Conservation (phyloP, 2,888 invertebrate species). For the Lysandra coridon region DNA sequence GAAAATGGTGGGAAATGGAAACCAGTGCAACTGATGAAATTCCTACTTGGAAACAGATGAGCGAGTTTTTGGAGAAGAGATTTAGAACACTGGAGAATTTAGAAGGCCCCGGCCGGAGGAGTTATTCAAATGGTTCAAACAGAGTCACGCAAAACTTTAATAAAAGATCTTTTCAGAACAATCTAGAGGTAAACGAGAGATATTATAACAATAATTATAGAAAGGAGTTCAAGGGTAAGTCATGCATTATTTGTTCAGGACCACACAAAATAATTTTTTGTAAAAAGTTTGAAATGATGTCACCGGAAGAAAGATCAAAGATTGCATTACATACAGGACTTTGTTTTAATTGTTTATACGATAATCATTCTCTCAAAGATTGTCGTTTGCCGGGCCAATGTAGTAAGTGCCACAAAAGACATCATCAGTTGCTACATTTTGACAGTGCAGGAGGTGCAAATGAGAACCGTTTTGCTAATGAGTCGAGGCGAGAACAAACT, state of each 20-base stretch:
- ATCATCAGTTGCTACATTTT: too few relatives aligned
- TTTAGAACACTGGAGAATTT: conserved; percentile 23
- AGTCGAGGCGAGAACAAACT: too few relatives aligned
- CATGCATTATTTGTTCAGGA: neutral
- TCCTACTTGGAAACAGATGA: too few relatives aligned
- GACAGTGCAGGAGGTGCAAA: too few relatives aligned
- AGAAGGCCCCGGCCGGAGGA: conserved; percentile 30
- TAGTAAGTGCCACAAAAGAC: too few relatives aligned
- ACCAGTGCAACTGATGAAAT: too few relatives aligned
- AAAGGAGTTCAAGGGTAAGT: neutral
- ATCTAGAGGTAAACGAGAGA: conserved; percentile 1
- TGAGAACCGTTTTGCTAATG: too few relatives aligned
- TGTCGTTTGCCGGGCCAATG: too few relatives aligned
- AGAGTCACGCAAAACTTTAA: too few relatives aligned
- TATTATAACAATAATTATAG: neutral
- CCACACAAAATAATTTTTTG: conserved; percentile 12
- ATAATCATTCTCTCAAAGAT: neutral
- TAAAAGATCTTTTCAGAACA: too few relatives aligned
- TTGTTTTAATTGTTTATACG: neutral
- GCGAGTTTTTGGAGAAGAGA: neutral
- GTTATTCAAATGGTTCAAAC: too few relatives aligned
- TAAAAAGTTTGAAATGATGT: conserved; percentile 16
- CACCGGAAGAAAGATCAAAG: conserved; percentile 32
- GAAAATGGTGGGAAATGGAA: too few relatives aligned
- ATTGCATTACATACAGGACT: neutral